Base-by-base conservation (phyloP, 35 echinoderm and acorn worm genomes). In the Nesometra sesokonis region DNA sequence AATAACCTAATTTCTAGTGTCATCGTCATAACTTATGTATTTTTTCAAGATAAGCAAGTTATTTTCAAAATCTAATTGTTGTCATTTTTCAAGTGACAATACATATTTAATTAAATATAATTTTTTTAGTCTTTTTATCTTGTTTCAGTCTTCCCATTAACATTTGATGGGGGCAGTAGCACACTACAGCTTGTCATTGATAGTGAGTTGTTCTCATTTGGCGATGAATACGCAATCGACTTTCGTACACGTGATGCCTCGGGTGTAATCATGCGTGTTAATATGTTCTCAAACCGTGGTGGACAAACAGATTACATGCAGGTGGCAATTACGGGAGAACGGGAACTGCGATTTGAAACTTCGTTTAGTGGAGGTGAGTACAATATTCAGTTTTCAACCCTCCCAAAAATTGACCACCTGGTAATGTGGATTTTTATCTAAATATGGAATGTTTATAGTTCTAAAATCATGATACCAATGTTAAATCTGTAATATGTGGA, bases 191-290 rank as follows among this genome's bases (percentile, higher is more conserved):
- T 99, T 0, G 83, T 99, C 5, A 31, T 99, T 0, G 92, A 99
- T 77, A 93, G 86, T 17, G 30, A 87, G 0, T 76, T 90, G 17
- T 79, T 99, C 78, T 78, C 90, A 33, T 99, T 94, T 57, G 96
- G 96, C 3, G 91, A 93, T 85, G 35, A 90, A 34, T 99, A 92
- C 86, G 85, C 89, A 27, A 32, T 99, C 7, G 82, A 86, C 29
- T 99, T 92, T 88, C 92, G 93, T 13, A 99, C 96, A 35, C 84
- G 96, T 17, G 96, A 99, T 38, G 13, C 32, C 39, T 84, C 80
- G 23, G 92, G 90, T 32, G 82, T 94, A 35, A 92, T 99, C 46
- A 87, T 99, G 31, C 37, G 89, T n/a, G 84, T 94, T 15, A 87
- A 80, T 34, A 77, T 99, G 35, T 99, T 90, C 82, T 87, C 86